phyloP scores from a whole-genome alignment of 2,113 vertebrate species.

The Drymodes brunneopygia region DNA sequence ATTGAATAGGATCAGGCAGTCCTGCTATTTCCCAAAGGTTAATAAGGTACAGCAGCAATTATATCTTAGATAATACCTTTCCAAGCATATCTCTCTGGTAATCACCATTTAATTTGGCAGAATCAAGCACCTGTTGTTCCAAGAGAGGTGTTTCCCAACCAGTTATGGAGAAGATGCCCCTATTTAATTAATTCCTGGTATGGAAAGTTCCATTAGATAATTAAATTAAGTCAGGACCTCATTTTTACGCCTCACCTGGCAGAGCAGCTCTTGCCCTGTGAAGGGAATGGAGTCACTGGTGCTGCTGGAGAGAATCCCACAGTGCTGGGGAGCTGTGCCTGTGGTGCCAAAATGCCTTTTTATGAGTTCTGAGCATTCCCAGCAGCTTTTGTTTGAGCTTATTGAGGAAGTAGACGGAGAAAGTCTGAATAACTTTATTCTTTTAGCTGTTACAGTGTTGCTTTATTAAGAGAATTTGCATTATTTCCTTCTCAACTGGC shows the following conservation, averaged over 20 bases:
- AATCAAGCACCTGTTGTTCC: background rate
- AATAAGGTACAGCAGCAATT: background rate
- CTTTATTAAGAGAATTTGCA: background rate
- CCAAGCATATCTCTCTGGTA: background rate
- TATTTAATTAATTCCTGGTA: background rate
- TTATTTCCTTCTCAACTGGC: background rate
- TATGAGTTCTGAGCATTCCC: background rate
- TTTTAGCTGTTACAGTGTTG: background rate
- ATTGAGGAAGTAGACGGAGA: background rate
- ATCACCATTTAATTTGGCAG: constrained; percentile 1
- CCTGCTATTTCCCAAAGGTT: background rate
- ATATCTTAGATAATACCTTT: background rate
- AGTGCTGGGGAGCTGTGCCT: background rate
- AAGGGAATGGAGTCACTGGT: background rate
- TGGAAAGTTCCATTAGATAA: background rate
- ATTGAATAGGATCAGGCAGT: background rate
- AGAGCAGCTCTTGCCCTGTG: background rate
- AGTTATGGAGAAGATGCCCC: background rate
- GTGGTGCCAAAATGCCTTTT: background rate
- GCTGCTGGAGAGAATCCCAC: background rate
- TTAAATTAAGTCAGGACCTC: background rate
- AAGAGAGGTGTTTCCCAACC: background rate
- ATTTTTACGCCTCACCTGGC: constrained; percentile 8
- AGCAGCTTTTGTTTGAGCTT: background rate
- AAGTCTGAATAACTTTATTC: background rate